Base-by-base conservation (phyloP, 2,113 vertebrate genomes). In the Mellivora capensis region DNA sequence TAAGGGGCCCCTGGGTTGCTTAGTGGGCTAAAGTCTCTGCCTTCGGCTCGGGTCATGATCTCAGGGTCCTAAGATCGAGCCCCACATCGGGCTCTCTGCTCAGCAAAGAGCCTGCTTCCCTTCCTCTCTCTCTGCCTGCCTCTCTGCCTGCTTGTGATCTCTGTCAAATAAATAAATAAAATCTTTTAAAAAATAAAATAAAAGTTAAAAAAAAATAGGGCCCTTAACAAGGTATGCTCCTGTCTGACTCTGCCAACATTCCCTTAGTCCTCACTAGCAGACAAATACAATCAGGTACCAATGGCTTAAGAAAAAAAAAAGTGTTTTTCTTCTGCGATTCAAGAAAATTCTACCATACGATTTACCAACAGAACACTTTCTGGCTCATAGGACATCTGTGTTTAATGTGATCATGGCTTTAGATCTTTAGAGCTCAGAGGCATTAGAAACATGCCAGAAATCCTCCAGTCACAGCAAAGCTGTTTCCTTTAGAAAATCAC, bases 401-500 rank as follows among this genome's bases (percentile, higher is more conserved):
- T 74, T 96, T 83, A 93, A 71, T 64, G 74, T 69, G 90, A 76
- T 84, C 47, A n/a, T 37, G 74, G 67, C 80, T 83, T 96, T 91
- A 83, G 59, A 83, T 80, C 52, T 86, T 93, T 34, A n/a, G 86
- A 79, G 79, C 69, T 91, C 18, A 1, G 12, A 69, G 90, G 52
- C 87, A 83, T 74, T 76, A 93, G 90, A 94, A 89, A 77, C 8
- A 42, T 21, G 44, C 54, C 94, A 95, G 87, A 87, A 81, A 69
- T 27, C 91, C 59, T 93, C 90, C 54, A 49, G 31, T 80, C 90
- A 81, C 3, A 90, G 90, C 59, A 79, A 95, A 93, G 61, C 67
- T 77, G 79, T 49, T 97, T 89, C 90, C 83, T 82, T 54, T 83
- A 83, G 92, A 93, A 96, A 91, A 83, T 61, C n/a, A 76, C 47